Evolutionary conservation across 2,113 vertebrate genomes (phyloP), one percentile per base, ranked within the genome.

Genomic region (Odocoileus hemionus): DNA sequence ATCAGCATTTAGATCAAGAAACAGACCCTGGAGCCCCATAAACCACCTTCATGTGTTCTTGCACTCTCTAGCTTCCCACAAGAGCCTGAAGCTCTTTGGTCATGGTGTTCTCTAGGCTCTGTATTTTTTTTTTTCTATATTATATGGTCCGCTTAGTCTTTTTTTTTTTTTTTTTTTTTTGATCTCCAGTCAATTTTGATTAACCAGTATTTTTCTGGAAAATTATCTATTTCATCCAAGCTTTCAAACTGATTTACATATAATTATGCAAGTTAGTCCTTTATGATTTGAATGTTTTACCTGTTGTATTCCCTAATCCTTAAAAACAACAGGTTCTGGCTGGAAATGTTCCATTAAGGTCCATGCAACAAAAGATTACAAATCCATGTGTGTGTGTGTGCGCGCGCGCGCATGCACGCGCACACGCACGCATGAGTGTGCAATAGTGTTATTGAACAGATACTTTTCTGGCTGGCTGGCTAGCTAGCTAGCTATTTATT

Each of bases 241-340:
- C 84, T 60, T 96, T 57, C 67, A 94, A 86, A 70, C 28, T 58
- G 74, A 47, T 61, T 92, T 88, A 45, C 28, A 57, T 36, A 55
- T 39, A 90, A 80, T 39, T 84, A 61, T 80, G 58, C 26, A 95
- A 91, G 67, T 61, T 79, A 64, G 6, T 43, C 19, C 30, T 14
- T 86, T 54, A 82, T 39, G 39, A 82, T 55, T 64, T 39, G 25
- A 55, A 88, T n/a, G 25, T 58, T 89, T 95, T 94, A 58, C 58
- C 85, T 33, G 88, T 67, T 95, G 55, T 91, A 97, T 78, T 80
- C 5, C 36, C 95, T 97, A 97, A 94, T 96, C 97, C 96, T 97
- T 96, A 39, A 55, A 96, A 70, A 93, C 94, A 74, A 82, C 92
- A 98, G 97, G 96, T 95, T 94, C 92, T 95, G 94, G 90, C 76